phyloP scores from a whole-genome alignment of 2,797 vertebrate species.

The Protosalanx chinensis region DNA sequence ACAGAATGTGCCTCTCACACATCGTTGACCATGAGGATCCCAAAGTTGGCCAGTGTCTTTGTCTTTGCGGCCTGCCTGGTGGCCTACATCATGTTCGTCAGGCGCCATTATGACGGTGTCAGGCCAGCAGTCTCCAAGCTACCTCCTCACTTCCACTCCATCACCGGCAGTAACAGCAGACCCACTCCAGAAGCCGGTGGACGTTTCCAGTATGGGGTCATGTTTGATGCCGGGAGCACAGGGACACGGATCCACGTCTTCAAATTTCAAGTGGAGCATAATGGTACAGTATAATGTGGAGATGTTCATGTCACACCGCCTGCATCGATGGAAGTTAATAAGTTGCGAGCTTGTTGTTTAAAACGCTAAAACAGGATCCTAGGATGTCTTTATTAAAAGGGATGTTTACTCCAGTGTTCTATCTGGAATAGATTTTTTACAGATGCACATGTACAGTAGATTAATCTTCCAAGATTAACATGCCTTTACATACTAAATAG shows the following conservation, averaged over 20 bases:
- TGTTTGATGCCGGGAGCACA: conserved; percentile 95
- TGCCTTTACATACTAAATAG: no score
- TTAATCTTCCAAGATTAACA: not conserved
- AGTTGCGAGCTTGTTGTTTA: no score
- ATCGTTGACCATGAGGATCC: conserved; percentile 79
- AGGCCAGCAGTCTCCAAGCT: conserved; percentile 39
- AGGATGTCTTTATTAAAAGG: no score
- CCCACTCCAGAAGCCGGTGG: conserved; percentile 15
- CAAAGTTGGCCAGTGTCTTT: conserved; percentile 76
- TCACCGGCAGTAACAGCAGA: conserved; percentile 25
- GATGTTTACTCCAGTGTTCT: no score
- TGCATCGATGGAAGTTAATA: not conserved
- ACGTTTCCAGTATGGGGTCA: conserved; percentile 83
- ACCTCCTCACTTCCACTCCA: conserved; percentile 16
- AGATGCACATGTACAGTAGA: not conserved
- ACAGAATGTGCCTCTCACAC: conserved; percentile 33
- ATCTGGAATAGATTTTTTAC: no score
- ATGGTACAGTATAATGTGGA: conserved; percentile 68
- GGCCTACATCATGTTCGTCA: conserved; percentile 81
- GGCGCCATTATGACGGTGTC: conserved; percentile 67
- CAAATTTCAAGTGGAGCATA: conserved; percentile 75
- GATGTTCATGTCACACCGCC: not conserved
- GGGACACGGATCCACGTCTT: conserved; percentile 92
- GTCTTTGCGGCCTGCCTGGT: conserved; percentile 74
- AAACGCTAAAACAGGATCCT: no score